Evolutionary conservation across 2,113 vertebrate species (phyloP).

Genomic region (Paralichthys olivaceus): DNA sequence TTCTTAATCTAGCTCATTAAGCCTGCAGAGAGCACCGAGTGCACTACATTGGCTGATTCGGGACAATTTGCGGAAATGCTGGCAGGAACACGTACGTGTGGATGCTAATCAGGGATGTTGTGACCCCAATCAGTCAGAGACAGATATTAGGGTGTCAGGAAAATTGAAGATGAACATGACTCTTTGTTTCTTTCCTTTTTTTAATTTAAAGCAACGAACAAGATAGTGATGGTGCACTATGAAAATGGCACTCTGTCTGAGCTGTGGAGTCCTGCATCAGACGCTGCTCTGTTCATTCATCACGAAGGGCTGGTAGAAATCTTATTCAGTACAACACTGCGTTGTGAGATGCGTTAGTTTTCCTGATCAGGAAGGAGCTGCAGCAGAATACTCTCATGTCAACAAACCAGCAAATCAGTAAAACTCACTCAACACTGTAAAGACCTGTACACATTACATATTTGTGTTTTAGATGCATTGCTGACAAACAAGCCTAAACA

Average conservation of each 20-base stretch:
- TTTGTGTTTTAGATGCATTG: background rate
- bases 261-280: background rate
- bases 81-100: constrained; percentile 62
- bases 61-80: constrained; percentile 72
- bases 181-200: constrained; percentile 37
- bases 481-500: background rate
- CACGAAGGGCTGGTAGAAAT: background rate
- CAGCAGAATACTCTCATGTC: background rate
- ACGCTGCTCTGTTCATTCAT: background rate
- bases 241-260: constrained; percentile 14
- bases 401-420: background rate
- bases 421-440: background rate
- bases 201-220: background rate
- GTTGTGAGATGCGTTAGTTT: background rate
- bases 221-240: constrained; percentile 2
- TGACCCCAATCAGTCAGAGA: constrained; percentile 72
- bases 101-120: constrained; percentile 70
- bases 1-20: constrained; percentile 80
- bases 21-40: constrained; percentile 57
- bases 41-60: constrained; percentile 71
- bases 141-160: constrained; percentile 60
- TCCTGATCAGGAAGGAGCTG: background rate
- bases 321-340: background rate
- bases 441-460: background rate
- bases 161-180: constrained; percentile 34